Percentiles rank a stretch among this genome's conserved stretches.
Conservation (phyloP, 2,113 vertebrate species). For the Polyodon spathula region DNA sequence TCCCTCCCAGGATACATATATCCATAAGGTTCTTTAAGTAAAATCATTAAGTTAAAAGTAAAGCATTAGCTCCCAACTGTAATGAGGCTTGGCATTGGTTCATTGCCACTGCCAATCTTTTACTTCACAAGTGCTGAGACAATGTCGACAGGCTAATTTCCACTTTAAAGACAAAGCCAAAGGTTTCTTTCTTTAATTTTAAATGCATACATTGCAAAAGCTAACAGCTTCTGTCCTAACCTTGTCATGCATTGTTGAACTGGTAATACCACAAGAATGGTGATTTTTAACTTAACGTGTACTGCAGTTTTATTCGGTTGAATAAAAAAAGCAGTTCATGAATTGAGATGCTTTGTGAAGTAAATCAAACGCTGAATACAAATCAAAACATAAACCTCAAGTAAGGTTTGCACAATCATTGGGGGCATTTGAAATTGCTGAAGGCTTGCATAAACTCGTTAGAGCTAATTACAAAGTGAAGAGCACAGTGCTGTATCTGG, state of each 20-base stretch:
- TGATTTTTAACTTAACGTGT: too few relatives aligned
- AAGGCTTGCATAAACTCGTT: neutral
- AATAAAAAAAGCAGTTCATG: neutral
- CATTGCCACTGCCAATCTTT: neutral
- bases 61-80: neutral
- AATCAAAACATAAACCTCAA: neutral
- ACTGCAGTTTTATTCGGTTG: too few relatives aligned
- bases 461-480: conserved; percentile 9
- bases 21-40: neutral
- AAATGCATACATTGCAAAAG: neutral
- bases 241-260: neutral
- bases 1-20: neutral
- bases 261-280: too few relatives aligned
- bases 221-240: neutral
- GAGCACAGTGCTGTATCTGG: neutral
- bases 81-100: neutral
- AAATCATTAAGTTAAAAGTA: too few relatives aligned
- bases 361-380: neutral
- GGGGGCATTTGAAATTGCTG: neutral
- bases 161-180: neutral
- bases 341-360: neutral
- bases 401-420: neutral
- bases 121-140: neutral
- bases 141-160: neutral
- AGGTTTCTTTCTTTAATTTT: neutral